Evolutionary conservation across 2,797 vertebrate species (phyloP).

Genomic region (Etheostoma perlongum): DNA sequence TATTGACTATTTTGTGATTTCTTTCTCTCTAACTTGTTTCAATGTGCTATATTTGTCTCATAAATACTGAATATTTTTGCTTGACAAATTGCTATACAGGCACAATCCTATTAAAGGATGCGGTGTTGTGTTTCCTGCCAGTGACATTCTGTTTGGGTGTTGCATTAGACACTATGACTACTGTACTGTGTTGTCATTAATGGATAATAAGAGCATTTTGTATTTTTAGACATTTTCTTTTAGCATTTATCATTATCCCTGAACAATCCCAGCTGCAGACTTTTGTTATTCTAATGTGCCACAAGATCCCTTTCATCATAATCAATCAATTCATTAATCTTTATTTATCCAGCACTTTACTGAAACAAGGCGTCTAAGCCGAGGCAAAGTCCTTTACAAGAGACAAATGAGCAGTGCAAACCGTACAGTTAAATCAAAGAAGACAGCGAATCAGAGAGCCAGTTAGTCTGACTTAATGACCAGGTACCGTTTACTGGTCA

Average conservation of each 20-base stretch:
- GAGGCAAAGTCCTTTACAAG: conserved; percentile 35
- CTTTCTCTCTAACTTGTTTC: conserved; percentile 75
- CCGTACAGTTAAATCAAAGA: conserved; percentile 1
- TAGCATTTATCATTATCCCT: conserved; percentile 63
- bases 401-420: conserved; percentile 48
- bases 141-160: conserved; percentile 77
- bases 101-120: conserved; percentile 82
- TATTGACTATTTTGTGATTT: conserved; percentile 83
- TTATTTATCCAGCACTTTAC: conserved; percentile 56
- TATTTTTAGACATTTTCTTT: conserved; percentile 73
- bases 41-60: conserved; percentile 81
- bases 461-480: conserved; percentile 15
- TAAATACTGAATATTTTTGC: conserved; percentile 83
- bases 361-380: conserved; percentile 15
- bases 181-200: conserved; percentile 78
- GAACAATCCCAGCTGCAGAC: conserved; percentile 59
- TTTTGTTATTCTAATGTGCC: conserved; percentile 71
- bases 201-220: conserved; percentile 72
- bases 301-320: conserved; percentile 69
- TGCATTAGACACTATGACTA: conserved; percentile 70
- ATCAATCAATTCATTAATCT: conserved; percentile 78
- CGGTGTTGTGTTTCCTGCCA: conserved; percentile 74
- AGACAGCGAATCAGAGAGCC: conserved; percentile 3
- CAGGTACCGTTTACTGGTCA: conserved; percentile 1
- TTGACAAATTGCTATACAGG: conserved; percentile 82